Evolutionary conservation across 2,113 vertebrate genomes (phyloP).

Genomic region (Cebidichthys violaceus): DNA sequence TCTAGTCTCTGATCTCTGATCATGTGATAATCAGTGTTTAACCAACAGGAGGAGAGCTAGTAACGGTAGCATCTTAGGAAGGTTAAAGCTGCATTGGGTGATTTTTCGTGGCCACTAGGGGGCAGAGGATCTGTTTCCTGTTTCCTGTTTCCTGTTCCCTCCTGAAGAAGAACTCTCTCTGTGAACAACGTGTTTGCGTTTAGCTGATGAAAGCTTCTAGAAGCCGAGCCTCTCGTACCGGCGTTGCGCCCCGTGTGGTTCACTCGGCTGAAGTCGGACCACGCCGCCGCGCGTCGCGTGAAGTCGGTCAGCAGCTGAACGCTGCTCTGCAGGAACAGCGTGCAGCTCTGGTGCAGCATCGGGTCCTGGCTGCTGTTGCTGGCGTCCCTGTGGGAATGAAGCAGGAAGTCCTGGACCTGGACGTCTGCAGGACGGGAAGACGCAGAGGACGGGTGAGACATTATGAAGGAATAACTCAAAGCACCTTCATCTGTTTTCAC

Average conservation of each 20-base stretch:
- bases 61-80: background rate
- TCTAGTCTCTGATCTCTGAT: too few species aligned
- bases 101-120: background rate
- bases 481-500: too few species aligned
- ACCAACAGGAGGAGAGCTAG: background rate
- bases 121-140: background rate
- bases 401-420: conserved; percentile 82
- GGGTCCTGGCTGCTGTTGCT: conserved; percentile 74
- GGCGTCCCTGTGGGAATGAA: conserved; percentile 44
- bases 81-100: background rate
- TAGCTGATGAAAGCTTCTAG: too few species aligned
- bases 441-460: background rate
- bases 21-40: too few species aligned
- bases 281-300: conserved; percentile 67
- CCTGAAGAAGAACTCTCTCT: too few species aligned
- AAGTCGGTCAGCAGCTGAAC: conserved; percentile 83
- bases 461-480: too few species aligned
- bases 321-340: conserved; percentile 81
- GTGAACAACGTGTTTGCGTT: too few species aligned
- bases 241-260: background rate
- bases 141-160: too few species aligned
- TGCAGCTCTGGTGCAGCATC: conserved; percentile 84
- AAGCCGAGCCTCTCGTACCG: background rate
- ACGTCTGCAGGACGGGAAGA: conserved; percentile 77
- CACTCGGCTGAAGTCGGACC: conserved; percentile 84